A percentile compares a stretch with the other conserved stretches of the same genome.
phyloP scores from a whole-genome alignment of 2,113 vertebrate species.

The Nothocercus julius region DNA sequence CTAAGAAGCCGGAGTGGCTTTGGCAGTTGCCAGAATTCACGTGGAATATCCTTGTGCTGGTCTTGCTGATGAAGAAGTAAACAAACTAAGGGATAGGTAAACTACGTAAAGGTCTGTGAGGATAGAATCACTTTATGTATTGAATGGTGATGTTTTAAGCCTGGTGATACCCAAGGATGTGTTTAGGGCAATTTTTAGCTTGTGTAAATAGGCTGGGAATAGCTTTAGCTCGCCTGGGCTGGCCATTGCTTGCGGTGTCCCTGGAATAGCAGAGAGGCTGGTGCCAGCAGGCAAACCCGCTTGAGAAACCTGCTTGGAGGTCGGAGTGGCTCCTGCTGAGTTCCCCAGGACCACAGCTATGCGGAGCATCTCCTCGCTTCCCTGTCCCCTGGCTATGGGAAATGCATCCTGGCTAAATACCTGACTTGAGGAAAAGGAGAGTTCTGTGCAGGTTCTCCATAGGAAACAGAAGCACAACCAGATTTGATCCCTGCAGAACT shows the following conservation, averaged over 20 bases:
- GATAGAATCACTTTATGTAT: not conserved
- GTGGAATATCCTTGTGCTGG: not conserved
- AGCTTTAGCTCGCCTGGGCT: not conserved
- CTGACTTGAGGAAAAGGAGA: not conserved
- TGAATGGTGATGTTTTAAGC: not conserved
- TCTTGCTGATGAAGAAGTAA: fast-evolving
- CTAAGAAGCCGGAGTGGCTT: not conserved
- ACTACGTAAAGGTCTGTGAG: not conserved
- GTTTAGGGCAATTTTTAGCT: not conserved
- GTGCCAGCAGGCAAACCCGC: slow-evolving; percentile 2
- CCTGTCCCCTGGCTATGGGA: not conserved
- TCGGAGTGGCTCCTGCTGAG: not conserved
- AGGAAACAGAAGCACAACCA: too few relatives aligned
- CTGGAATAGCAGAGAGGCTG: not conserved
- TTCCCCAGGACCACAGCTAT: not conserved
- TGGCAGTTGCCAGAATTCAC: not conserved
- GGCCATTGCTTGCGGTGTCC: not conserved
- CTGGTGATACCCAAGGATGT: fast-evolving
- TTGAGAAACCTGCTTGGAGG: not conserved
- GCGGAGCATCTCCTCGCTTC: slow-evolving; percentile 7
- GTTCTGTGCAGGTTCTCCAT: not conserved
- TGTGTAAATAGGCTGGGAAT: not conserved
- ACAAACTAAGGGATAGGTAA: not conserved
- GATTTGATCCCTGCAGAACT: not conserved
- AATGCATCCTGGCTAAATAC: not conserved